phyloP scores from a whole-genome alignment of 2,797 vertebrate genomes.

The Melanotaenia maccullochi region DNA sequence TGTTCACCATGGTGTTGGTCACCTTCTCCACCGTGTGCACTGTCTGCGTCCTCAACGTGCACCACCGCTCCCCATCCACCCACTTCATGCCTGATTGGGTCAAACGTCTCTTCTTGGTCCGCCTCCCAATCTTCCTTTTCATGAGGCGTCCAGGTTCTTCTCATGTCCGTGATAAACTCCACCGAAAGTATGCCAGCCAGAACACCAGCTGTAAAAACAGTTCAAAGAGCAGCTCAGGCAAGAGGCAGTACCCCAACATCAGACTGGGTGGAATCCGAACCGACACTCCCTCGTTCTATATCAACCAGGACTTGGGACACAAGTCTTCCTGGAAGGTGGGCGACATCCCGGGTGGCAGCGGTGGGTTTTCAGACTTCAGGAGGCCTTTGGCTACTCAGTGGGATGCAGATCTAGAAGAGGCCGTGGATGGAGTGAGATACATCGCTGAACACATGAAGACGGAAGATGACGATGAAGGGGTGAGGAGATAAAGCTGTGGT shows the following conservation, averaged over 20 bases:
- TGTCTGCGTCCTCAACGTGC: slow-evolving; percentile 85
- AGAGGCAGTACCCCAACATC: slow-evolving; percentile 59
- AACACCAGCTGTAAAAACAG: slow-evolving; percentile 14
- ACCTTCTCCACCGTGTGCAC: slow-evolving; percentile 84
- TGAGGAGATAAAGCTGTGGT: slow-evolving; percentile 59
- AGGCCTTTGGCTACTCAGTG: slow-evolving; percentile 64
- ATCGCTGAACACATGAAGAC: slow-evolving; percentile 85
- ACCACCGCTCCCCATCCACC: slow-evolving; percentile 86
- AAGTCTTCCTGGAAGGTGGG: slow-evolving; percentile 75
- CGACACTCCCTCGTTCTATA: slow-evolving; percentile 70
- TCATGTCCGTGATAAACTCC: slow-evolving; percentile 69
- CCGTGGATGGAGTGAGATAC: slow-evolving; percentile 83
- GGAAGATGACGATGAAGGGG: slow-evolving; percentile 84
- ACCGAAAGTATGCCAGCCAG: slow-evolving; percentile 59
- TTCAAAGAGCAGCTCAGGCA: slow-evolving; percentile 35
- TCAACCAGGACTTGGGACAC: slow-evolving; percentile 73
- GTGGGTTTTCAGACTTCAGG: slow-evolving; percentile 67
- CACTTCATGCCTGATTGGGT: slow-evolving; percentile 87
- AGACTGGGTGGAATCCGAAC: slow-evolving; percentile 60
- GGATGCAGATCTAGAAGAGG: slow-evolving; percentile 81
- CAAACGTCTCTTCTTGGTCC: slow-evolving; percentile 79
- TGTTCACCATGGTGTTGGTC: slow-evolving; percentile 88
- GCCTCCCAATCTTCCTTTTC: slow-evolving; percentile 80
- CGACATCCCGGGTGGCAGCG: slow-evolving; percentile 67
- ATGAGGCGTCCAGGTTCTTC: slow-evolving; percentile 81